A percentile compares a stretch with the other conserved stretches of the same genome.
These are phyloP conservation scores for Acropternis orthonyx DNA, from an alignment of 2,797 vertebrate genomes.

Conservation along the genomic window DNA sequence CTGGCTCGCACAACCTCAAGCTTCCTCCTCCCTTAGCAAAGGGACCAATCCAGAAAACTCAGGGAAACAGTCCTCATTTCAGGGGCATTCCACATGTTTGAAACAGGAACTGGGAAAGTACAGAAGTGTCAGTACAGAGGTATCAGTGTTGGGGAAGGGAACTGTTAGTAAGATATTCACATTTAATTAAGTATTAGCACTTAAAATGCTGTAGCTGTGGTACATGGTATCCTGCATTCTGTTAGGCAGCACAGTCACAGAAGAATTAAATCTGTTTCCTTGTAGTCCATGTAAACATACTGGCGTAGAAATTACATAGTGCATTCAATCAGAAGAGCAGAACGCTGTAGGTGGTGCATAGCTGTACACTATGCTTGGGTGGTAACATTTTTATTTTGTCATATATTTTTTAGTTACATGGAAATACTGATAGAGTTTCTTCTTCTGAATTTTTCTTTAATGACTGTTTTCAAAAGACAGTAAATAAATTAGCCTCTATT, in stretches of 20 bases:
- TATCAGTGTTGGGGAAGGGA: not conserved
- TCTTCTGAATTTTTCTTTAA: not conserved
- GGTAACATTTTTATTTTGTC: not conserved
- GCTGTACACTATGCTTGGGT: not conserved
- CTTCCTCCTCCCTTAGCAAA: not conserved
- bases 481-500: not conserved
- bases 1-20: not conserved
- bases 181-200: not conserved
- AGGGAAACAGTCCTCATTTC: not conserved
- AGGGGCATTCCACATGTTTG: not conserved
- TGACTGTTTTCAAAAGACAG: not conserved
- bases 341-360: not conserved
- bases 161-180: not conserved
- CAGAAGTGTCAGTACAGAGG: not conserved
- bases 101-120: not conserved
- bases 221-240: not conserved
- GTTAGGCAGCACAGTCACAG: not conserved
- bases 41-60: not conserved
- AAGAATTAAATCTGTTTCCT: not conserved
- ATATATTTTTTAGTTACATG: not conserved
- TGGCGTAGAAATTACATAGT: fast-evolving
- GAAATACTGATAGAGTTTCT: not conserved
- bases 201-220: not conserved
- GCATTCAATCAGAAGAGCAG: not conserved
- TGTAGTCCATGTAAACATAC: not conserved